Evolutionary conservation across 2,113 vertebrate genomes (phyloP).

Genomic region (Chloropsis cyanopogon): DNA sequence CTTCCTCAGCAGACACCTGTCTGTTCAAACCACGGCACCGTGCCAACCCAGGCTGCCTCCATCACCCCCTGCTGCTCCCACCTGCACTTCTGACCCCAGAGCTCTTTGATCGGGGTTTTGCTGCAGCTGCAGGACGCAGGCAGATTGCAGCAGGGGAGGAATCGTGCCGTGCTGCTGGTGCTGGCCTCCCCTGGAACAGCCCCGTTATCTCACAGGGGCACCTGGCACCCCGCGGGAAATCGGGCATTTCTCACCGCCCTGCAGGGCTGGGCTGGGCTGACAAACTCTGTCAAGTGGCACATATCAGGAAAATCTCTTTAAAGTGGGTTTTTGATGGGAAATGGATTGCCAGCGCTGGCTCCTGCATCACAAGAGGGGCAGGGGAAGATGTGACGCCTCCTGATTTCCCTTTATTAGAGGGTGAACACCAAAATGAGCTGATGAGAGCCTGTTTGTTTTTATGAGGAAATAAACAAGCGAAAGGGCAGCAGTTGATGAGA

Average conservation of each 20-base stretch:
- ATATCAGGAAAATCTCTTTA: background rate
- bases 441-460: background rate
- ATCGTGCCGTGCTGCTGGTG: background rate
- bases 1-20: background rate
- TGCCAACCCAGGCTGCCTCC: background rate
- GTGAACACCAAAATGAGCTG: background rate
- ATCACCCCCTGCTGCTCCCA: background rate
- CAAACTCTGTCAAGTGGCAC: fast-evolving
- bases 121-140: background rate
- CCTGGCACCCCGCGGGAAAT: fast-evolving
- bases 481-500: background rate
- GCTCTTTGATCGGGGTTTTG: background rate
- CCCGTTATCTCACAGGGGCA: background rate
- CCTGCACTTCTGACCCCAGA: background rate
- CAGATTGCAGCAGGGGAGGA: background rate
- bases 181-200: background rate
- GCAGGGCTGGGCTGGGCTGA: background rate
- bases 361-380: background rate
- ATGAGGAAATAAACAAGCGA: background rate
- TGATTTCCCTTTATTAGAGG: background rate
- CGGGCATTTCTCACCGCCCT: background rate
- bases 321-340: background rate
- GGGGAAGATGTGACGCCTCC: fast-evolving
- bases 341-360: no score
- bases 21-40: background rate